A percentile compares a stretch with the other conserved stretches of the same genome.
These are phyloP conservation scores for Excalfactoria chinensis DNA, from an alignment of 2,113 vertebrate genomes.

Conservation along the genomic window DNA sequence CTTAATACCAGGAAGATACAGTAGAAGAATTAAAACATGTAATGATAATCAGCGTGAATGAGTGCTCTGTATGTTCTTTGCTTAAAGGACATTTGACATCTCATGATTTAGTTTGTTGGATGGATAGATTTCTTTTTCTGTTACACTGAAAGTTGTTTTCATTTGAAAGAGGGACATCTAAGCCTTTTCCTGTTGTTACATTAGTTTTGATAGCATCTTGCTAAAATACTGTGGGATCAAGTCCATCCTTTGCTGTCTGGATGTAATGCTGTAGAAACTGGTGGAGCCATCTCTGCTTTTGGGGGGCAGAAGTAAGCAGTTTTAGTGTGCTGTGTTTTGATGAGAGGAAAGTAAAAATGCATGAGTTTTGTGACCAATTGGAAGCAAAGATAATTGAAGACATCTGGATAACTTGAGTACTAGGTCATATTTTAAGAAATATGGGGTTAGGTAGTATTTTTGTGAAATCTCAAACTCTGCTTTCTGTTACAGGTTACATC, in stretches of 20 bases:
- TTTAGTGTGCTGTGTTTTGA: neutral
- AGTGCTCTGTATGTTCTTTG: neutral
- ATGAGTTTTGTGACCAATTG: neutral
- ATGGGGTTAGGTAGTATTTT: neutral
- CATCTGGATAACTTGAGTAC: neutral
- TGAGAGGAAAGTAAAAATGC: neutral
- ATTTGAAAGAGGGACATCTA: neutral
- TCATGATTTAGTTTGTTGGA: neutral
- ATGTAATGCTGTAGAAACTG: neutral
- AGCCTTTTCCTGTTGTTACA: neutral
- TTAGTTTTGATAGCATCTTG: neutral
- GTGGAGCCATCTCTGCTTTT: neutral
- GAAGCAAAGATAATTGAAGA: neutral
- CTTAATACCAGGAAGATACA: neutral
- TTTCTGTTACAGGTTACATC: conserved; percentile 90
- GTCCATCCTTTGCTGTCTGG: neutral
- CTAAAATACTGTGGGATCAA: neutral
- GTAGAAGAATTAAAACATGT: neutral
- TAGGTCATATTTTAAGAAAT: neutral
- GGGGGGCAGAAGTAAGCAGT: no score
- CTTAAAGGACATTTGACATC: neutral
- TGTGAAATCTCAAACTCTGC: neutral
- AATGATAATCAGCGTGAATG: neutral
- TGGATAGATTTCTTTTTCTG: neutral
- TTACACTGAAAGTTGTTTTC: neutral